Percentiles rank a stretch among this genome's conserved stretches.
These are phyloP conservation scores for Aromia moschata DNA, from an alignment of 2,888 invertebrate genomes.

Conservation along the genomic window DNA sequence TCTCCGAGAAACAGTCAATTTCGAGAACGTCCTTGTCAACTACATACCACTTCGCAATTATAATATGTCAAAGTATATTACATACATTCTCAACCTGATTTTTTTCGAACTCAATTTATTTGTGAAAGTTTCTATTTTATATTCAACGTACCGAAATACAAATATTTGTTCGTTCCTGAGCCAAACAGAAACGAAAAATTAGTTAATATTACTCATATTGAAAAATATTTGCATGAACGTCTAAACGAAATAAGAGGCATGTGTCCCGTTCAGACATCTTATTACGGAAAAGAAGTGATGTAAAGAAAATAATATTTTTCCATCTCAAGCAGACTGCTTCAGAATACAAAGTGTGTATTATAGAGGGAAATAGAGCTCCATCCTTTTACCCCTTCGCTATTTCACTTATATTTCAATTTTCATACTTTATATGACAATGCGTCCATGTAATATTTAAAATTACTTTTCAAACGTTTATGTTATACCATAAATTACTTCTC, in stretches of 20 bases:
- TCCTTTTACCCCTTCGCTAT: conserved; percentile 51
- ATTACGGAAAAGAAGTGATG: conserved; percentile 58
- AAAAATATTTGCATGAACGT: conserved; percentile 39
- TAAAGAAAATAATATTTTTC: conserved; percentile 61
- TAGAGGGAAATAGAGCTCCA: conserved; percentile 57
- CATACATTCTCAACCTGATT: no score
- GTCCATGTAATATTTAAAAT: conserved; percentile 52
- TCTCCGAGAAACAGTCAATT: no score
- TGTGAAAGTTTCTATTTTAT: no score
- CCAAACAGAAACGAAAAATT: conserved; percentile 6
- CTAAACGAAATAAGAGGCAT: conserved; percentile 42
- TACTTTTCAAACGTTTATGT: conserved; percentile 47
- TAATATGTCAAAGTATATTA: no score
- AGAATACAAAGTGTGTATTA: conserved; percentile 61
- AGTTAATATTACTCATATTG: conserved; percentile 36
- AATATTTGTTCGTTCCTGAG: background rate
- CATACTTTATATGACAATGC: conserved; percentile 55
- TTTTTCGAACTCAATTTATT: no score
- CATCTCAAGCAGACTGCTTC: conserved; percentile 58
- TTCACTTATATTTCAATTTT: conserved; percentile 61
- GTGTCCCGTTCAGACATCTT: conserved; percentile 53
- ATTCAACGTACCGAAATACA: no score
- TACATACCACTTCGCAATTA: no score
- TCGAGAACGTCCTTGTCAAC: no score
- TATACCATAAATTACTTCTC: conserved; percentile 34